Percentiles rank a stretch among this genome's conserved stretches.
Conservation (phyloP, 1,140 invertebrate species). For the Mycetomoellerius zeteki region DNA sequence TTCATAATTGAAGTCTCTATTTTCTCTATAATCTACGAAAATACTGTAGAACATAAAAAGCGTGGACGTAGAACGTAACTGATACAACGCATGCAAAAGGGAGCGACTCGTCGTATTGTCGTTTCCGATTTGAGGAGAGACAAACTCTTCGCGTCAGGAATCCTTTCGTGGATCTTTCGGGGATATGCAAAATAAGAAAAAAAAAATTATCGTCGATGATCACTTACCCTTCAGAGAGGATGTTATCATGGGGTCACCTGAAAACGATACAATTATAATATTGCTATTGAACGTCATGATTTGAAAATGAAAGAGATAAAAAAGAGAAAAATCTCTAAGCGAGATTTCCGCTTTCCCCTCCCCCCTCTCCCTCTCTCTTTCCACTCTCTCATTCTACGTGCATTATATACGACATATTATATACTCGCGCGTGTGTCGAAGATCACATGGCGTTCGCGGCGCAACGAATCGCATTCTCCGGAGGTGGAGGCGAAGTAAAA, state of each 20-base stretch:
- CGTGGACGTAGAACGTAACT: slow-evolving; percentile 15
- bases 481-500: slow-evolving; percentile 63
- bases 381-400: not conserved
- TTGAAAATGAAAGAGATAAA: slow-evolving; percentile 64
- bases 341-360: slow-evolving; percentile 17
- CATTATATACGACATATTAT: slow-evolving; percentile 60
- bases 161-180: slow-evolving; percentile 52
- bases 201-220: slow-evolving; percentile 79
- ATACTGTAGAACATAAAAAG: slow-evolving; percentile 33
- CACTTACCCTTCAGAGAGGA: slow-evolving; percentile 87
- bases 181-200: slow-evolving; percentile 70
- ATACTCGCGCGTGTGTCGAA: slow-evolving; percentile 41
- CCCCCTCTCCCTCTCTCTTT: not conserved
- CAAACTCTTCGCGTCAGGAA: slow-evolving; percentile 24
- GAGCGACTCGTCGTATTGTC: slow-evolving; percentile 53
- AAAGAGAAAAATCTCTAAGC: slow-evolving; percentile 37
- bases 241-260: slow-evolving; percentile 87
- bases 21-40: slow-evolving; percentile 42
- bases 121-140: slow-evolving; percentile 29
- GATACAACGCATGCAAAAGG: slow-evolving; percentile 66
- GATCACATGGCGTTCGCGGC: slow-evolving; percentile 43
- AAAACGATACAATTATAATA: slow-evolving; percentile 86
- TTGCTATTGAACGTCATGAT: slow-evolving; percentile 76
- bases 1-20: not conserved
- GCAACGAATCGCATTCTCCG: slow-evolving; percentile 57